phyloP scores from a whole-genome alignment of 2,888 invertebrate species.

The Corbicula japonica region DNA sequence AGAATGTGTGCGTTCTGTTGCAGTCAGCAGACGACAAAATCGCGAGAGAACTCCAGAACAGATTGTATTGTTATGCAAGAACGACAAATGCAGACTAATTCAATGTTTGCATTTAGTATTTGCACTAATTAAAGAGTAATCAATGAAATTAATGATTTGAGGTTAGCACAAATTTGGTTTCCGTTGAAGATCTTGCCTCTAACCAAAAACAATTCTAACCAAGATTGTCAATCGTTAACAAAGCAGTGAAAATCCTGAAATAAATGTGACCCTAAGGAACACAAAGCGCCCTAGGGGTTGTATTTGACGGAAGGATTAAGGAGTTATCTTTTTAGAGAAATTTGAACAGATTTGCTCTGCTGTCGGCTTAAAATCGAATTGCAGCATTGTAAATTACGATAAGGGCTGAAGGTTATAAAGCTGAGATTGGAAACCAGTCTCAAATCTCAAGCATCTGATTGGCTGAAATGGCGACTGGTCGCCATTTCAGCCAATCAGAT shows the following conservation, averaged over 20 bases:
- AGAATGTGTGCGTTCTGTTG: slow-evolving; percentile 20
- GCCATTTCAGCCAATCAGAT: too few relatives aligned
- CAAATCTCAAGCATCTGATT: too few relatives aligned
- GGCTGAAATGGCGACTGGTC: too few relatives aligned
- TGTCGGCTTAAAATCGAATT: neutral
- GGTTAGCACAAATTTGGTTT: slow-evolving; percentile 18
- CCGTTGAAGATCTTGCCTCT: slow-evolving; percentile 28
- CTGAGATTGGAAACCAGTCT: too few relatives aligned
- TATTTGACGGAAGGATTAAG: slow-evolving; percentile 27
- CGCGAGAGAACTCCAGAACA: slow-evolving; percentile 40
- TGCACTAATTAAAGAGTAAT: slow-evolving; percentile 55
- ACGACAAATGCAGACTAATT: slow-evolving; percentile 41
- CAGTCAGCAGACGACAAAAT: slow-evolving; percentile 2
- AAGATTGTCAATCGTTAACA: slow-evolving; percentile 30
- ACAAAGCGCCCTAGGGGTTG: neutral
- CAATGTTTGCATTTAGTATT: slow-evolving; percentile 53
- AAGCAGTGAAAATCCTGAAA: slow-evolving; percentile 18
- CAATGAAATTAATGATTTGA: slow-evolving; percentile 36
- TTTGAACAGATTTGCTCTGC: slow-evolving; percentile 17
- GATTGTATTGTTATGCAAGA: slow-evolving; percentile 64
- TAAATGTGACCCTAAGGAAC: slow-evolving; percentile 27
- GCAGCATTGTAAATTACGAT: slow-evolving; percentile 11
- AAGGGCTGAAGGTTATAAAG: too few relatives aligned
- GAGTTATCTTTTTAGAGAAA: slow-evolving; percentile 7
- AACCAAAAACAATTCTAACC: slow-evolving; percentile 28